Conservation (phyloP, 2,113 vertebrate species). For the Rhabdornis inornatus region DNA sequence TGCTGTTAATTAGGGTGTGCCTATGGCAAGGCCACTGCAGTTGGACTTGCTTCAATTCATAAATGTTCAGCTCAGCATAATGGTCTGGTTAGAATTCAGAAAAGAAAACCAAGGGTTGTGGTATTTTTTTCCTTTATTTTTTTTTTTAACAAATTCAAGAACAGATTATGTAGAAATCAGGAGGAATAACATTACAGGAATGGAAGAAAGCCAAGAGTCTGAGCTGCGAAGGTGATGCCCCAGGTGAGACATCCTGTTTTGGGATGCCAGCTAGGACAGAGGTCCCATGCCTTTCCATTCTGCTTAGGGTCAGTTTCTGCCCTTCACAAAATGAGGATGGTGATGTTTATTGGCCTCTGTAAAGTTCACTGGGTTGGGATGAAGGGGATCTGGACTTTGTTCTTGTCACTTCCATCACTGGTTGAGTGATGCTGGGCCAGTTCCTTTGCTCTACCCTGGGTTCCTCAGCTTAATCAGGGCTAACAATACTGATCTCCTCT, state of each 20-base stretch:
- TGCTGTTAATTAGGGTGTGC: slow-evolving; percentile 20
- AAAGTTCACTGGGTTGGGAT: not conserved
- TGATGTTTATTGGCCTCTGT: not conserved
- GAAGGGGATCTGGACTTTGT: slow-evolving; percentile 4
- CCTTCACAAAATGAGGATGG: not conserved
- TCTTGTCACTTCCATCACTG: not conserved
- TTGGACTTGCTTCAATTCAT: not conserved
- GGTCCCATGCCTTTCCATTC: not conserved
- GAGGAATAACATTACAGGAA: not conserved
- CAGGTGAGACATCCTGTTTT: not conserved
- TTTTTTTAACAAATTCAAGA: not conserved
- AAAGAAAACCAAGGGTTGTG: not conserved
- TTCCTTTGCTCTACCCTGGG: not conserved
- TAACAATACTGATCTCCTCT: not conserved
- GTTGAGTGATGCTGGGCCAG: not conserved
- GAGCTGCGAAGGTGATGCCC: not conserved
- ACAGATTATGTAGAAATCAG: not conserved
- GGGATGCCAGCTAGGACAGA: not conserved
- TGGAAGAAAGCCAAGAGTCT: not conserved
- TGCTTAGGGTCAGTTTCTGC: not conserved
- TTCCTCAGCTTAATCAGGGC: not conserved
- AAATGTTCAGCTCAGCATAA: slow-evolving; percentile 24
- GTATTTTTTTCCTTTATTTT: not conserved
- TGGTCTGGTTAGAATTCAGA: not conserved
- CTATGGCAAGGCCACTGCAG: slow-evolving; percentile 8